Base-by-base conservation (phyloP, 2,888 invertebrate species). In the Spisula solida region DNA sequence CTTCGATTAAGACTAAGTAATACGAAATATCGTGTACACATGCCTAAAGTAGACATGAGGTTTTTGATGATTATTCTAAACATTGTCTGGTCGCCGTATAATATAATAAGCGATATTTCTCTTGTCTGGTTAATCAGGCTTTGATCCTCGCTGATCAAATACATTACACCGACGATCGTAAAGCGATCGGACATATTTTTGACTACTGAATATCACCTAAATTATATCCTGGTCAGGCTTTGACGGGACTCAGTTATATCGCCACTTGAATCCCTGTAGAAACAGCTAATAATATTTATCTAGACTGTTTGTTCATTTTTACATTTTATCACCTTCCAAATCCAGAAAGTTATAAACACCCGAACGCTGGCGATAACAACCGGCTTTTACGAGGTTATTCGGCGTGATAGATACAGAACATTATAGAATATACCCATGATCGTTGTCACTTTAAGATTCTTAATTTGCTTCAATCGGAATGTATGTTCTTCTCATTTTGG, bases 291-390 rank as follows among this genome's bases (percentile, higher is more conserved):
- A 85, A 85, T 56, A 85, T 85, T 85, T 85, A 85, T 85, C 85
- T 85, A 56, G 55, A 79, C 25, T 85, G 79, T 85, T 78, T 85
- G 85, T 56, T 79, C 79, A 79, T 79, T 85, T 85, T 51, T 85
- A 56, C 70, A 78, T 86, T 86, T 86, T 86, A 86, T 86, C 86
- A 81, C 86, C 86, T 55, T 75, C 25, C 82, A 86, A 86, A 86
- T 86, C 86, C 86, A n/a, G 31, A 29, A 75, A 48, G 86, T 82
- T 86, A 70, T 86, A 86, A 86, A 86, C 86, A 86, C 81, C 29
- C 85, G n/a, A 20, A 41, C 56, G 20, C n/a, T 1, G 20, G 2
- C 18, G 85, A 85, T 85, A 85, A 79, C 85, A 78, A 18, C 29
- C 25, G 80, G 25, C 31, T 80, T 80, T 80, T 80, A 75, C 75